Percentiles rank a stretch among this genome's conserved stretches.
Conservation (phyloP, 2,113 vertebrate genomes). For the Callionymus lyra region DNA sequence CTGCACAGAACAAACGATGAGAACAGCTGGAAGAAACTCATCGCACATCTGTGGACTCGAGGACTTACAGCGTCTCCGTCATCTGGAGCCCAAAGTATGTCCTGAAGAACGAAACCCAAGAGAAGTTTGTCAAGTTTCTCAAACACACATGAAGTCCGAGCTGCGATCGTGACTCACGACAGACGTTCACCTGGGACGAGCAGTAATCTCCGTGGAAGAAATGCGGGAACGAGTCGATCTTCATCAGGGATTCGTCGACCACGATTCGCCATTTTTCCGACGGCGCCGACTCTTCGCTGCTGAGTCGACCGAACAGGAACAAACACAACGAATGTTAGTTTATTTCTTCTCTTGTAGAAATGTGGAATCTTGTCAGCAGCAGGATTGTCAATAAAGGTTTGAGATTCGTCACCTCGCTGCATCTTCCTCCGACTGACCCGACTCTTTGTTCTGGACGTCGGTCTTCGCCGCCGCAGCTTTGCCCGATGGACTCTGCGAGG, state of each 20-base stretch:
- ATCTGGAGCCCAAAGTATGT: slow-evolving; percentile 54
- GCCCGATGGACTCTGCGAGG: neutral
- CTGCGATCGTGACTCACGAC: too few relatives aligned
- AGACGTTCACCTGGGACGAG: slow-evolving; percentile 29
- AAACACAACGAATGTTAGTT: too few relatives aligned
- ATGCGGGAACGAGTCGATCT: slow-evolving; percentile 52
- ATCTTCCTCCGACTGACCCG: slow-evolving; percentile 7
- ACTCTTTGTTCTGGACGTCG: slow-evolving; percentile 8
- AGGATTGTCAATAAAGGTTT: too few relatives aligned
- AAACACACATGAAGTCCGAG: neutral
- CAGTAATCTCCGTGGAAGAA: slow-evolving; percentile 67
- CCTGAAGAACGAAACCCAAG: slow-evolving; percentile 10
- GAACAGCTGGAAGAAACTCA: too few relatives aligned
- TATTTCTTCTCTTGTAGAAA: too few relatives aligned
- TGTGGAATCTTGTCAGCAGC: too few relatives aligned
- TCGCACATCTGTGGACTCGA: too few relatives aligned
- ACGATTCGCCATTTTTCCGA: slow-evolving; percentile 44
- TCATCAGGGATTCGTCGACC: slow-evolving; percentile 43
- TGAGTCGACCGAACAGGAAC: neutral
- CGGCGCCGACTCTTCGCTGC: slow-evolving; percentile 14
- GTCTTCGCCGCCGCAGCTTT: neutral
- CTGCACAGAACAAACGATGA: too few relatives aligned
- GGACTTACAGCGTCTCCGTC: slow-evolving; percentile 29
- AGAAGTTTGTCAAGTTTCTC: too few relatives aligned
- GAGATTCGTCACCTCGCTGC: too few relatives aligned